Percentiles rank a stretch among this genome's conserved stretches.
Conservation (phyloP, 2,888 invertebrate genomes). For the Coelinius sp. region DNA sequence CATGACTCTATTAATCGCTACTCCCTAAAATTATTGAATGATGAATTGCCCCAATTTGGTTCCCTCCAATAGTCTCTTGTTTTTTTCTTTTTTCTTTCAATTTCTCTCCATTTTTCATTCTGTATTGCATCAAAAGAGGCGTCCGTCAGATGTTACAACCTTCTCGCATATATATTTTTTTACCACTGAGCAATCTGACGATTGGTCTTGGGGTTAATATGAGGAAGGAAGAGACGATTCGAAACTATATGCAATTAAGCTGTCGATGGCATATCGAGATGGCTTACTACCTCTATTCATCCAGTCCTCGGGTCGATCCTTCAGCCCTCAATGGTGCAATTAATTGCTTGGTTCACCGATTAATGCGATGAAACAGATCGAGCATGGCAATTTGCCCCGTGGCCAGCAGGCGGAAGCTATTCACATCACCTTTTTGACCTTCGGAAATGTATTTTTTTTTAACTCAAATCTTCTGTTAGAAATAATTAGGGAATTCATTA, state of each 20-base stretch:
- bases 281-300: background rate
- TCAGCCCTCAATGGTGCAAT: background rate
- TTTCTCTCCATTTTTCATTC: background rate
- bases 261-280: conserved; percentile 33
- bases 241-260: conserved; percentile 32
- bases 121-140: background rate
- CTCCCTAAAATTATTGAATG: conserved; percentile 21
- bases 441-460: background rate
- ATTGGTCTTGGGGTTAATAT: background rate
- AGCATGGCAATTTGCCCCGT: conserved; percentile 1
- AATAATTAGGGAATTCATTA: too few species aligned
- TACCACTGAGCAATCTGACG: background rate
- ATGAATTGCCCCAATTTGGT: conserved; percentile 4
- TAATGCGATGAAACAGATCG: background rate
- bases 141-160: conserved; percentile 24
- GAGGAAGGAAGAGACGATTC: conserved; percentile 7
- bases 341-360: conserved; percentile 26
- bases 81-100: conserved; percentile 5
- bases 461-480: background rate
- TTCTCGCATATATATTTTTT: background rate
- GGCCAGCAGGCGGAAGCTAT: conserved; percentile 20
- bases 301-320: background rate
- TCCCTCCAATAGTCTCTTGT: background rate
- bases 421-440: conserved; percentile 1
- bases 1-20: background rate